A percentile compares a stretch with the other conserved stretches of the same genome.
Conservation (phyloP, 1,140 invertebrate genomes). For the Plectus sambesii region DNA sequence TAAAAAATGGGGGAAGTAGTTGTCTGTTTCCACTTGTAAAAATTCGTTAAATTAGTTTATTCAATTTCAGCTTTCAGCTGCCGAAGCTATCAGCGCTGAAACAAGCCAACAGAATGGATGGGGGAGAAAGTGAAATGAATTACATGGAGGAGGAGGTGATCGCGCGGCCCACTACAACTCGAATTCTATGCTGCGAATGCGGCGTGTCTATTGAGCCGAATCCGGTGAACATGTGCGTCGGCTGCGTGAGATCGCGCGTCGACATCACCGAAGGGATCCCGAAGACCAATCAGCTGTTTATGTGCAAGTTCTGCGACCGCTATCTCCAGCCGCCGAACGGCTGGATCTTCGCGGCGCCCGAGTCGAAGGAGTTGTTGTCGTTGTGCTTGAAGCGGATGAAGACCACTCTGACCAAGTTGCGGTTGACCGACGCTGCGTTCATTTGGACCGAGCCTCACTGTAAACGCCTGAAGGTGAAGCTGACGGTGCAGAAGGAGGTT, state of each 20-base stretch:
- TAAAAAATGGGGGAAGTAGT: too few species aligned
- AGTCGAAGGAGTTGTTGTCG: constrained; percentile 80
- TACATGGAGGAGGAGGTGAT: too few species aligned
- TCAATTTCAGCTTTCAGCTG: too few species aligned
- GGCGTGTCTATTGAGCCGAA: constrained; percentile 69
- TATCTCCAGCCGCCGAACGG: constrained; percentile 83
- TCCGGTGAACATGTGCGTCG: constrained; percentile 91
- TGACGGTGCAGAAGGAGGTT: constrained; percentile 89
- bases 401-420: constrained; percentile 63
- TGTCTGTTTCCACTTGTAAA: too few species aligned
- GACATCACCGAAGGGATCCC: constrained; percentile 94
- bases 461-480: constrained; percentile 86
- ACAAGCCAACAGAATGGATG: too few species aligned
- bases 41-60: too few species aligned
- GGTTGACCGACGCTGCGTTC: constrained; percentile 83
- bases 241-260: constrained; percentile 72
- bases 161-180: too few species aligned
- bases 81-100: too few species aligned
- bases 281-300: constrained; percentile 58
- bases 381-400: constrained; percentile 88
- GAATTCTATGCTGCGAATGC: constrained; percentile 57
- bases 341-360: constrained; percentile 76
- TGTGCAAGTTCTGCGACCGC: constrained; percentile 60
- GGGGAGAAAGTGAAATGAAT: too few species aligned
- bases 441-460: constrained; percentile 99